phyloP scores from a whole-genome alignment of 2,888 invertebrate genomes.

The Trachelus troglodyta region DNA sequence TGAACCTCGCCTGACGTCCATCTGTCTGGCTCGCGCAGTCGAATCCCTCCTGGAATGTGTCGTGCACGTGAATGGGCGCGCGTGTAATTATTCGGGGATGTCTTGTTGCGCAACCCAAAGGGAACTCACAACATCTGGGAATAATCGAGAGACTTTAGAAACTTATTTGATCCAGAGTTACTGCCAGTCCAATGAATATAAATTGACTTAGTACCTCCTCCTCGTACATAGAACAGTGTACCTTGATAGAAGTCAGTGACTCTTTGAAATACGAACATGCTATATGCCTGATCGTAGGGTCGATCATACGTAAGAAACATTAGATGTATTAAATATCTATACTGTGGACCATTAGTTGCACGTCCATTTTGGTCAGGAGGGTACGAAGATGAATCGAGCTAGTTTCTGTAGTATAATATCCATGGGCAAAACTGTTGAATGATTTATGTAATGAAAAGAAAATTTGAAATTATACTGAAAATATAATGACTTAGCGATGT shows the following conservation, averaged over 20 bases:
- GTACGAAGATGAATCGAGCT: not conserved
- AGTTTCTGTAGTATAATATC: not conserved
- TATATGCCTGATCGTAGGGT: not conserved
- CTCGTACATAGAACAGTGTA: not conserved
- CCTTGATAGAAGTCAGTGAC: not conserved
- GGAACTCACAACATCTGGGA: not conserved
- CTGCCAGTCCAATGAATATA: conserved; percentile 19
- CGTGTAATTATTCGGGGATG: not conserved
- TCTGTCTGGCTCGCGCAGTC: not conserved
- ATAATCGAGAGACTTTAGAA: conserved; percentile 17
- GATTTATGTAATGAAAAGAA: no score
- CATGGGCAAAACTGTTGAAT: not conserved
- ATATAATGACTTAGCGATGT: not conserved
- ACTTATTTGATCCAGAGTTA: conserved; percentile 22
- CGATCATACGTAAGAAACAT: not conserved
- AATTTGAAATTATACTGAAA: no score
- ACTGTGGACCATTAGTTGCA: not conserved
- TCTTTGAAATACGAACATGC: not conserved
- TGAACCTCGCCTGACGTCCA: not conserved
- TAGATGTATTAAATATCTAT: not conserved
- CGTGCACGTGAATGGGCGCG: not conserved
- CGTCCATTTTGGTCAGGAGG: not conserved
- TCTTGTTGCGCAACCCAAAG: not conserved
- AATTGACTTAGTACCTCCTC: conserved; percentile 13
- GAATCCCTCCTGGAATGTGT: not conserved